Percentiles rank a stretch among this genome's conserved stretches.
These are phyloP conservation scores for Drosophila funebris DNA, from an alignment of 1,140 invertebrate genomes.

Conservation along the genomic window DNA sequence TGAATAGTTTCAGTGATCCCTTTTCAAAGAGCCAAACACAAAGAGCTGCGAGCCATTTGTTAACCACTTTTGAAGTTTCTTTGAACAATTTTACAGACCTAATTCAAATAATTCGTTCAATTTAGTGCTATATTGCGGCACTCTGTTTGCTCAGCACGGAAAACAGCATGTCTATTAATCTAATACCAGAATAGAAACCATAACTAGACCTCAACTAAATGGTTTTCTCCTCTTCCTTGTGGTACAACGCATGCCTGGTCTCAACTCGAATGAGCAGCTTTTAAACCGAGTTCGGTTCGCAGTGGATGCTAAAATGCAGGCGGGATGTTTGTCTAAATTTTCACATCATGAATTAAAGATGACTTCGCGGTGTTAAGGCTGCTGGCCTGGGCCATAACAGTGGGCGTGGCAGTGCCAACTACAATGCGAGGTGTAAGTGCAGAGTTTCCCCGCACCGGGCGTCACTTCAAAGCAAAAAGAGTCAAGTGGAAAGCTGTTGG, in stretches of 20 bases:
- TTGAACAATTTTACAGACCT: neutral
- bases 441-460: constrained; percentile 1
- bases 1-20: neutral
- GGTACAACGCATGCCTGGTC: neutral
- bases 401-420: constrained; percentile 53
- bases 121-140: constrained; percentile 2
- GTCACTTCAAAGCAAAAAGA: constrained; percentile 60
- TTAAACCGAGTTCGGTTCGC: constrained; percentile 2
- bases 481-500: constrained; percentile 27
- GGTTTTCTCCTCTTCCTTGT: neutral
- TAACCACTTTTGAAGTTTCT: neutral
- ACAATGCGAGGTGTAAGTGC: constrained; percentile 52
- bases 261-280: neutral
- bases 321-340: constrained; percentile 22
- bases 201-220: constrained; percentile 15
- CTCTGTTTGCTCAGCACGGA: neutral
- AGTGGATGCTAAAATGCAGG: constrained; percentile 14
- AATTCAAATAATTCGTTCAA: constrained; percentile 6
- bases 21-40: neutral
- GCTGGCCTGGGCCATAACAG: constrained; percentile 23
- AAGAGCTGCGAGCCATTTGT: neutral
- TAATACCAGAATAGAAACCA: neutral
- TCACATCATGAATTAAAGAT: constrained; percentile 75
- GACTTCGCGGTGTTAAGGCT: constrained; percentile 42
- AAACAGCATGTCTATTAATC: constrained; percentile 1